Evolutionary conservation across 2,888 invertebrate genomes (phyloP).

Genomic region (Drosophila putrida): DNA sequence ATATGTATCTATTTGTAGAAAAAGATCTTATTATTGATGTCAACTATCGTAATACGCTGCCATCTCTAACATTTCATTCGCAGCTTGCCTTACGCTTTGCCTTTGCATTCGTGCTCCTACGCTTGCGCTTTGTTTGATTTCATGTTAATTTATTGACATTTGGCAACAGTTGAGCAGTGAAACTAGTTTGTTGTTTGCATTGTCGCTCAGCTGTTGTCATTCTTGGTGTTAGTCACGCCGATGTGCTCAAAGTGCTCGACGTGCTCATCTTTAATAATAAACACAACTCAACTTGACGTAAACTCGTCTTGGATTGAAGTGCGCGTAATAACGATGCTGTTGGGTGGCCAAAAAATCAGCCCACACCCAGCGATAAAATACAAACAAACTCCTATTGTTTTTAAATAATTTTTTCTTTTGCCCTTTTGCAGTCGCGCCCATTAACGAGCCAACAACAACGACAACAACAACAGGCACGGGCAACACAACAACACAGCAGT

Average conservation of each 20-base stretch:
- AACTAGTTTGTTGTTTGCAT: constrained; percentile 65
- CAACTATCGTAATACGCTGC: constrained; percentile 10
- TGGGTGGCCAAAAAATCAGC: constrained; percentile 51
- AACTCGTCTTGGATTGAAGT: constrained; percentile 24
- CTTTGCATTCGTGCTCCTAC: constrained; percentile 66
- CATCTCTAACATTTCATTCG: constrained; percentile 21
- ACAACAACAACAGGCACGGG: constrained; percentile 21
- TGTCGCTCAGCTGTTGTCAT: constrained; percentile 65
- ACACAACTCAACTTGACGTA: constrained; percentile 32
- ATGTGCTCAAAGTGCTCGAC: constrained; percentile 22
- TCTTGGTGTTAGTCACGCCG: constrained; percentile 64
- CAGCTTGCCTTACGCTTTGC: constrained; percentile 31
- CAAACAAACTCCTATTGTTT: constrained; percentile 35
- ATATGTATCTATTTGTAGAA: not conserved
- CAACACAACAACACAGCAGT: constrained; percentile 66
- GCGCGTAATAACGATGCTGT: constrained; percentile 30
- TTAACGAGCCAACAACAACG: constrained; percentile 66
- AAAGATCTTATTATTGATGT: not conserved
- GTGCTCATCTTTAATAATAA: constrained; percentile 69
- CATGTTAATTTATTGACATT: constrained; percentile 76
- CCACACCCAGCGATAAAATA: constrained; percentile 33
- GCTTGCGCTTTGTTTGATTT: constrained; percentile 62
- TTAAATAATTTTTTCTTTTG: constrained; percentile 38
- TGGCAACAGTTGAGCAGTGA: constrained; percentile 69
- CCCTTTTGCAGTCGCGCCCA: constrained; percentile 80